Base-by-base conservation (phyloP, 2,113 vertebrate species). In the Ceuthmochares aereus region DNA sequence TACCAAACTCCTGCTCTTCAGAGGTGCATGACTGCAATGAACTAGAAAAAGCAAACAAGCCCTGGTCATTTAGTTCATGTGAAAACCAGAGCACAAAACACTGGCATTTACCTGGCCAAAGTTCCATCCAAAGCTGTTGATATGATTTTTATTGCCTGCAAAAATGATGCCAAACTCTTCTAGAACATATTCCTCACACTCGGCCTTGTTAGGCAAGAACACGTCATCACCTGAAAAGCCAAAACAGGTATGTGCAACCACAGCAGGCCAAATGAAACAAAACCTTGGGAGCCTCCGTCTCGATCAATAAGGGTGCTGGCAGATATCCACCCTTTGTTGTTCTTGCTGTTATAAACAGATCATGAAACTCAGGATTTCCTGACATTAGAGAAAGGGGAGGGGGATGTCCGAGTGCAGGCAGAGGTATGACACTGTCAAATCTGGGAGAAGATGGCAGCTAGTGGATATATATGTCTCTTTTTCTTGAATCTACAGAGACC, bases 171-270 rank as follows among this genome's bases (percentile, higher is more conserved):
- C 99, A 4, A 98, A 92, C 75, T 99, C 98, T 74, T 98, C 98
- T 80, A 99, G 96, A 58, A 99, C 98, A 6, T 99, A 99, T 45
- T 99, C 99, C 72, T 97, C 56, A 54, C 97, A 97, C 73, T 99
- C 97, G 3, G 91, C 87, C 0, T 97, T 86, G 8, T 92, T 95
- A 5, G 86, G 12, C 97, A 99, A 74, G 94, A 97, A 99, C 81
- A 99, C 99, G 5, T 55, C 89, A 95, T 99, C 99, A 22, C 63
- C 99, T 99, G 79, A 64, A 96, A 94, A 91, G 60, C 9, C 77
- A 82, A 93, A 95, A 12, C 16, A 89, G 56, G 16, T 42, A 78
- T 34, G 19, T 84, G 34, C 45, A 84, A 87, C 51, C 21, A 94
- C 0, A 26, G 63, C 81, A 88, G 70, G 21, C 30, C 95, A 70